Conservation (phyloP, 2,888 invertebrate genomes). For the Cheilosia urbana region DNA sequence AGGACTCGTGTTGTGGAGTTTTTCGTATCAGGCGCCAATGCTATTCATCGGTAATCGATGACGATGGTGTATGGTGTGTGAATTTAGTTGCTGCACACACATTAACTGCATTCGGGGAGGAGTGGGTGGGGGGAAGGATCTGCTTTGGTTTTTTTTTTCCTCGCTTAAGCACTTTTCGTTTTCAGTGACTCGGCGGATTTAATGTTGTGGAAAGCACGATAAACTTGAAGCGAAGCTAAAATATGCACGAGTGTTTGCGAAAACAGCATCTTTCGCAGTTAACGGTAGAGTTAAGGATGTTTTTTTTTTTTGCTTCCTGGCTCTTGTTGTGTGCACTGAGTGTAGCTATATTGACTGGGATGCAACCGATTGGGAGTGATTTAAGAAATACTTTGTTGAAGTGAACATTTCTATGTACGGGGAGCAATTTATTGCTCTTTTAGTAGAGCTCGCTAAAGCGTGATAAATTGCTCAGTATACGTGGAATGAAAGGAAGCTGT, state of each 20-base stretch:
- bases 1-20: constrained; percentile 45
- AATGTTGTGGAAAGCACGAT: constrained; percentile 69
- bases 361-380: constrained; percentile 13
- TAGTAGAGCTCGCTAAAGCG: background rate
- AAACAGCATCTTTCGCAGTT: constrained; percentile 32
- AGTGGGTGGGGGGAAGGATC: background rate
- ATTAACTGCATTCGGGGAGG: constrained; percentile 39
- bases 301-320: background rate
- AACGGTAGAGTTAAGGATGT: constrained; percentile 9
- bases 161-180: constrained; percentile 47
- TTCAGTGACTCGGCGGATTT: constrained; percentile 55
- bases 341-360: constrained; percentile 6
- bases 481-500: background rate
- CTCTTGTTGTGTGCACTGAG: background rate
- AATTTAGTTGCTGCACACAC: constrained; percentile 41
- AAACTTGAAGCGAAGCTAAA: constrained; percentile 49
- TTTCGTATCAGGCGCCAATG: constrained; percentile 62
- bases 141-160: constrained; percentile 16
- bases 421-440: constrained; percentile 18
- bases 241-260: constrained; percentile 49
- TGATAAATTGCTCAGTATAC: background rate
- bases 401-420: constrained; percentile 1
- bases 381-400: constrained; percentile 31
- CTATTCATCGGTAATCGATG: constrained; percentile 63
- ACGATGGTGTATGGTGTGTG: constrained; percentile 48